Evolutionary conservation across 2,797 vertebrate genomes (phyloP).

Genomic region (Echeneis naucrates): DNA sequence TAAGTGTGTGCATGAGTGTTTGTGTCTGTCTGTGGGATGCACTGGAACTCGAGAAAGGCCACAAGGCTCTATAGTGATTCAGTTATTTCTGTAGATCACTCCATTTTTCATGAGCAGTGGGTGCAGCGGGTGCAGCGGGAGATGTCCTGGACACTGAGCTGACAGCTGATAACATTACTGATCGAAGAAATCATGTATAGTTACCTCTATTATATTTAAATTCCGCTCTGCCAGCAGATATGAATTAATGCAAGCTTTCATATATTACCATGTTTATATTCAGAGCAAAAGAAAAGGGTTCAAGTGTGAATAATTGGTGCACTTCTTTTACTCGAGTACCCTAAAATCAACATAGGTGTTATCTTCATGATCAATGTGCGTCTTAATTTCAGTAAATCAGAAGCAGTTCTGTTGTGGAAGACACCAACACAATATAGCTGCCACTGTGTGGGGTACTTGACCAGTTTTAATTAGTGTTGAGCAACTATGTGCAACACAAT

Average conservation of each 20-base stretch:
- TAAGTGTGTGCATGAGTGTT: background rate
- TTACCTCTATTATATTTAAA: background rate
- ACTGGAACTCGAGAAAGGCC: constrained; percentile 66
- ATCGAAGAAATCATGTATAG: background rate
- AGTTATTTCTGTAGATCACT: constrained; percentile 60
- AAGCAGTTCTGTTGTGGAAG: constrained; percentile 5
- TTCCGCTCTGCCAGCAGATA: constrained; percentile 7
- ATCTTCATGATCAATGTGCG: background rate
- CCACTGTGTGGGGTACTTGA: constrained; percentile 30
- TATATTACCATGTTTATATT: constrained; percentile 5
- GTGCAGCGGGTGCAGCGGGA: constrained; percentile 2
- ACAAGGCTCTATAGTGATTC: constrained; percentile 60
- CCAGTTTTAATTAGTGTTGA: constrained; percentile 14
- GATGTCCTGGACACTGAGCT: constrained; percentile 34
- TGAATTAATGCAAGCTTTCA: background rate
- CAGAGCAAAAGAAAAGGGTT: background rate
- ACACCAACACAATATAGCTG: constrained; percentile 23
- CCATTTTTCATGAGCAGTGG: constrained; percentile 59
- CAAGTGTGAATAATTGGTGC: background rate
- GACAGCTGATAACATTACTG: constrained; percentile 28
- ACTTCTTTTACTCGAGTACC: background rate
- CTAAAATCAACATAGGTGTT: background rate
- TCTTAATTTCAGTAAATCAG: constrained; percentile 2
- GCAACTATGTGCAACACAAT: background rate
- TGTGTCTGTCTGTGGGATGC: constrained; percentile 59